Percentiles rank a stretch among this genome's conserved stretches.
Evolutionary conservation across 2,888 invertebrate genomes (phyloP).

Genomic region (Phyto melanocephala): DNA sequence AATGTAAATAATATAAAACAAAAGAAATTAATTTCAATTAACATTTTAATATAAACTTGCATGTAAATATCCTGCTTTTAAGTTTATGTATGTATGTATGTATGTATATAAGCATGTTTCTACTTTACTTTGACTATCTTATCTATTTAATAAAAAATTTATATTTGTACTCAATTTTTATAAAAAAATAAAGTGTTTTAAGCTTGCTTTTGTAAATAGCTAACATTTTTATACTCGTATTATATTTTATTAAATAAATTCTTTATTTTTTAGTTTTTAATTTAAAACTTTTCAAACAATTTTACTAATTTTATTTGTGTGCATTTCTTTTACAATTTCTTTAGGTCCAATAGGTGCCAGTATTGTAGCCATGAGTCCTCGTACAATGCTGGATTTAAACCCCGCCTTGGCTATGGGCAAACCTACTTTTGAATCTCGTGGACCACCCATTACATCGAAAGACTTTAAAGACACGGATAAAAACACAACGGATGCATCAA

Average conservation of each 20-base stretch:
- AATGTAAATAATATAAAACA: constrained; percentile 20
- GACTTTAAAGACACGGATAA: constrained; percentile 69
- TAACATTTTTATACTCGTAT: neutral
- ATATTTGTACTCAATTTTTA: neutral
- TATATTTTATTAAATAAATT: neutral
- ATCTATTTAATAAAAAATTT: neutral
- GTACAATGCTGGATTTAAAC: constrained; percentile 78
- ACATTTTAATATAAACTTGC: constrained; percentile 10
- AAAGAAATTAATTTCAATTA: neutral
- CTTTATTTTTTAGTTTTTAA: neutral
- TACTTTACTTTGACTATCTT: neutral
- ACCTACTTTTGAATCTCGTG: constrained; percentile 77
- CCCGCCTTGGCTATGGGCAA: constrained; percentile 79
- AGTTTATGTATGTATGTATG: too few species aligned
- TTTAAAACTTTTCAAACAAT: neutral
- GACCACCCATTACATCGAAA: constrained; percentile 71
- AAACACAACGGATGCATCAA: constrained; percentile 68
- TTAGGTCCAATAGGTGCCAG: constrained; percentile 79
- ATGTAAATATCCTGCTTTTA: constrained; percentile 26
- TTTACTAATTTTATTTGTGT: neutral
- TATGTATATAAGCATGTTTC: constrained; percentile 9
- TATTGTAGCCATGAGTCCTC: constrained; percentile 79
- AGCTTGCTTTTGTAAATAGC: neutral
- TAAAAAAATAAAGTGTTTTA: neutral
- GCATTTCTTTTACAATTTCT: constrained; percentile 20